These are phyloP conservation scores for Hirudinaria manillensis DNA, from an alignment of 2,888 invertebrate species.

Conservation along the genomic window DNA sequence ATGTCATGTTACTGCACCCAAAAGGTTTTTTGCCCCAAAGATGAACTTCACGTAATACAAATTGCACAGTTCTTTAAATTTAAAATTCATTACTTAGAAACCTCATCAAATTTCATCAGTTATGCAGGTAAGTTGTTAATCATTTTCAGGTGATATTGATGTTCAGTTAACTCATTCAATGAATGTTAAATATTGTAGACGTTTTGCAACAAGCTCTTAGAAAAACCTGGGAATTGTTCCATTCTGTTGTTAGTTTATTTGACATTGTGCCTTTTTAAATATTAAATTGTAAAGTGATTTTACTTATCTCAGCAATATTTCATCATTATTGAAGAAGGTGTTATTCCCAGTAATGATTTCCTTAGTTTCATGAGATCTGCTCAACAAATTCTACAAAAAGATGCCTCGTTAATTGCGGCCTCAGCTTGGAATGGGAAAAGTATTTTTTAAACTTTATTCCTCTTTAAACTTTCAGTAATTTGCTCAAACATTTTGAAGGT, in stretches of 20 bases:
- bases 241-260: not conserved
- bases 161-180: no score
- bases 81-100: no score
- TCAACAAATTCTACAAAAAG: not conserved
- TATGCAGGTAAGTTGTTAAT: no score
- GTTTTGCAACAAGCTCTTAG: not conserved
- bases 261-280: not conserved
- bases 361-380: not conserved
- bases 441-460: not conserved
- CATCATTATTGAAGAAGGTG: constrained; percentile 2
- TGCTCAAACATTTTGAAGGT: not conserved
- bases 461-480: not conserved
- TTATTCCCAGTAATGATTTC: constrained; percentile 6
- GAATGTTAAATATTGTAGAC: not conserved
- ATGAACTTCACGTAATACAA: no score
- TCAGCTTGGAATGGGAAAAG: constrained; percentile 12
- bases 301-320: not conserved
- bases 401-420: not conserved
- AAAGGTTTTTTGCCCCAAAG: no score
- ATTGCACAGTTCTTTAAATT: no score
- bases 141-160: no score
- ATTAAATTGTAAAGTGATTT: not conserved
- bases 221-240: not conserved
- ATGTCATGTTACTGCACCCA: no score
- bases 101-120: no score